Base-by-base conservation (phyloP, 2,797 vertebrate species). In the Pipistrellus kuhlii region DNA sequence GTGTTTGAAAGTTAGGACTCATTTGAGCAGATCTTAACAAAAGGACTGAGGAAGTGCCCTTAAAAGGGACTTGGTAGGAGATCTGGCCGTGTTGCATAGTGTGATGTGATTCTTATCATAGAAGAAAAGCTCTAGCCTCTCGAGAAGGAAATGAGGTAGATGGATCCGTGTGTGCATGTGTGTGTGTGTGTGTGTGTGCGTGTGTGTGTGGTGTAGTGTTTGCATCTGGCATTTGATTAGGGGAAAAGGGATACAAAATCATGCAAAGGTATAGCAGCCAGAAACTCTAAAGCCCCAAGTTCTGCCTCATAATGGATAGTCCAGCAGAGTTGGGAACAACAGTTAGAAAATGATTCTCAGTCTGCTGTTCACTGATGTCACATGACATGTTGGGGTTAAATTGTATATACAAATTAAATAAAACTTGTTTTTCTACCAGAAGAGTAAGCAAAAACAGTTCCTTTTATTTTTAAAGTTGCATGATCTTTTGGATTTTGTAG, bases 241-340 rank as follows among this genome's bases (percentile, higher is more conserved):
- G 5, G 11, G 5, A 32, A 68, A 69, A 68, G 0, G 5, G 77
- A 21, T 62, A 51, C 5, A 66, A 73, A 85, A 72, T 2, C 9
- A 17, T 59, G 27, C 35, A 48, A 96, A 75, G 9, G 66, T 13
- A 38, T 11, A 46, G 13, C 7, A 48, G 13, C 62, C 1, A 78
- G 25, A 44, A 88, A 62, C 7, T 30, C 3, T 11, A 30, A 30
- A 76, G 18, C 41, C 30, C 32, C 35, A 62, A 83, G 9, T 46
- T 12, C 1, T 6, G 18, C 4, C 27, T 94, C 41, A 30, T 27
- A 35, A 64, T 44, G 21, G 20, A 44, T 1, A n/a, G 12, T 57
- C 1, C 6, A 41, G 25, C 21, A 35, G 53, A 4, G 0, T 3
- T 57, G 35, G 25, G 5, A 80, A 64, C 4, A 53, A 13, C 11